These are phyloP conservation scores for Anthopleura sola DNA, from an alignment of 64 coral and sea anemone species.

Conservation along the genomic window DNA sequence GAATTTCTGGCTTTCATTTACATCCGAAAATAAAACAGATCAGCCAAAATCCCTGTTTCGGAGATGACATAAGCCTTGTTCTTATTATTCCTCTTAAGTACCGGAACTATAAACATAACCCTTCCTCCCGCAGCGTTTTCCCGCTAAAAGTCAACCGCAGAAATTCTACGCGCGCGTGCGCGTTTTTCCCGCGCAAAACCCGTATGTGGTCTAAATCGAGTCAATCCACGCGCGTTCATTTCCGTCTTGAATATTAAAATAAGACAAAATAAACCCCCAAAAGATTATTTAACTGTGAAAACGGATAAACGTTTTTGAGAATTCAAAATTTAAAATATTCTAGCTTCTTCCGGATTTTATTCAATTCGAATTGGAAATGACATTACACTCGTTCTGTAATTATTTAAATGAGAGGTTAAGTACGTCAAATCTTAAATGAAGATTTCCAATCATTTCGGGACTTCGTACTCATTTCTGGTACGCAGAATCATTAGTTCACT, in stretches of 20 bases:
- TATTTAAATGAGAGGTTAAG: neutral
- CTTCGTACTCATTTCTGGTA: neutral
- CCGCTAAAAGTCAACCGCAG: conserved; percentile 4
- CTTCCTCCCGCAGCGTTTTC: neutral
- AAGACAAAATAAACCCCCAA: neutral
- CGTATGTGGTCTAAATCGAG: neutral
- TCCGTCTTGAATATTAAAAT: neutral
- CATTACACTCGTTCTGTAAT: neutral
- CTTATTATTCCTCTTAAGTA: neutral
- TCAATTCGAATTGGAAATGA: neutral
- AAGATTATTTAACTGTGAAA: neutral
- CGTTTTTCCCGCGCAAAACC: neutral
- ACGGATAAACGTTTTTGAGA: neutral
- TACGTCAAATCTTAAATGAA: neutral
- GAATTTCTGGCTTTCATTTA: neutral
- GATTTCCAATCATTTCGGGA: neutral
- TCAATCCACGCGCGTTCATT: neutral
- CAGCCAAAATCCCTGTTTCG: neutral
- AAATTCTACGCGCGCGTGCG: neutral
- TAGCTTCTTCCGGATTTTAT: neutral
- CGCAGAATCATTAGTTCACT: too few species aligned
- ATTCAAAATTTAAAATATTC: neutral
- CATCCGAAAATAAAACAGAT: neutral
- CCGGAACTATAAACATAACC: conserved; percentile 5
- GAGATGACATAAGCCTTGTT: neutral